Base-by-base conservation (phyloP, 2,888 invertebrate genomes). In the Chironomus riparius region DNA sequence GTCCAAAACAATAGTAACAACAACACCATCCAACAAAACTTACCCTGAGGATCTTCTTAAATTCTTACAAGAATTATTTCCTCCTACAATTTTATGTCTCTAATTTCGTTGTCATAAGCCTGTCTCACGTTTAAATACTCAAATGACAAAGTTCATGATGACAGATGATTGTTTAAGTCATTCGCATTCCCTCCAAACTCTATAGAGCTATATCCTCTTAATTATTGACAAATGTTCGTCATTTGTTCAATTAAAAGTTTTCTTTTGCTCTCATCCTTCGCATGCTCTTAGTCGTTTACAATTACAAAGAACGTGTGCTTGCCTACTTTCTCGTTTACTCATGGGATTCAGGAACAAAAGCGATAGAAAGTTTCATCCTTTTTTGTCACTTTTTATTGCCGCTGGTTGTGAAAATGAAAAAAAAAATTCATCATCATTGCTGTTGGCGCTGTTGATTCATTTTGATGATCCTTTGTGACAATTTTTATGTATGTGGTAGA, bases 151-250 rank as follows among this genome's bases (percentile, higher is more conserved):
- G 56, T 56, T 56, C 56, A 56, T 56, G 56, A 56, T 56, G 56
- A 56, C 56, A 56, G 56, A 56, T 56, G 6, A 56, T 18, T 15
- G 10, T 38, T 38, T 38, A 38, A 38, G 38, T 38, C 38, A 38
- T 38, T 38, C 38, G 10, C 38, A 38, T 38, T 38, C 10, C 38
- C 10, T 38, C 10, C 10, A 38, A 38, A 38, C 38, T 56, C 15
- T 56, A n/a, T n/a, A n/a, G n/a, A n/a, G n/a, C n/a, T n/a, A n/a
- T n/a, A 15, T 50, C 50, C 7, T 56, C 56, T 72, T 72, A 72
- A 72, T 72, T 72, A 72, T 72, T 72, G 72, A 72, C 72, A 72
- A 72, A 72, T 72, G 61, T 38, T 72, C 38, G 72, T 62, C 62
- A 72, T 72, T 72, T 72, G 62, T 61, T 61, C 61, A 47, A 62